Conservation (phyloP, 2,113 vertebrate genomes). For the Oxyura jamaicensis region DNA sequence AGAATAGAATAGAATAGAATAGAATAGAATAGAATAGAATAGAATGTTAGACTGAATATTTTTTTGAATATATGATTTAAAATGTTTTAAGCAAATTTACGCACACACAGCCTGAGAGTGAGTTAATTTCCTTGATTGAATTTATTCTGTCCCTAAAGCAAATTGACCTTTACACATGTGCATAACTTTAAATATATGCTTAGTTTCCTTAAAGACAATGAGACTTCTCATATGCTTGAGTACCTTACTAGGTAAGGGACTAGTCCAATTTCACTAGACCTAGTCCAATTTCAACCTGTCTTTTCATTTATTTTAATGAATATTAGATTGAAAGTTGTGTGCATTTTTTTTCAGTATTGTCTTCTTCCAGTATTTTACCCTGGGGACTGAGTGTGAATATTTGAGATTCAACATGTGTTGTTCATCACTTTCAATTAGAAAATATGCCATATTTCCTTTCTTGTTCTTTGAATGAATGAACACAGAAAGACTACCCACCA, state of each 20-base stretch:
- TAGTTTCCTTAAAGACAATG: background rate
- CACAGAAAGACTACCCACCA: background rate
- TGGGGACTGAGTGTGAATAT: background rate
- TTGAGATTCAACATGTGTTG: constrained; percentile 30
- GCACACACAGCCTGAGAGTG: background rate
- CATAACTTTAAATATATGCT: background rate
- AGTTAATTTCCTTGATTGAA: background rate
- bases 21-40: too few species aligned
- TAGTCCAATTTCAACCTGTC: background rate
- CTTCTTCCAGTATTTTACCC: background rate
- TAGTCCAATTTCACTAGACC: background rate
- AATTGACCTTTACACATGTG: background rate
- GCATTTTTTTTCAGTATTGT: constrained; percentile 17
- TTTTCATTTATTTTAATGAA: constrained; percentile 41
- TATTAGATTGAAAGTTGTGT: background rate
- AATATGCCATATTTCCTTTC: background rate
- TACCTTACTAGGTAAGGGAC: background rate
- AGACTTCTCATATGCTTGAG: background rate
- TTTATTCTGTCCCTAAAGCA: background rate
- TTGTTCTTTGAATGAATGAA: background rate
- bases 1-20: too few species aligned
- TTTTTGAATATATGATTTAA: background rate
- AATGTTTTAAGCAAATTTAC: background rate
- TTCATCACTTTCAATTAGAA: constrained; percentile 8
- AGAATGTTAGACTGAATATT: background rate